These are phyloP conservation scores for Mus spicilegus DNA, from an alignment of 2,113 vertebrate species.

Conservation along the genomic window DNA sequence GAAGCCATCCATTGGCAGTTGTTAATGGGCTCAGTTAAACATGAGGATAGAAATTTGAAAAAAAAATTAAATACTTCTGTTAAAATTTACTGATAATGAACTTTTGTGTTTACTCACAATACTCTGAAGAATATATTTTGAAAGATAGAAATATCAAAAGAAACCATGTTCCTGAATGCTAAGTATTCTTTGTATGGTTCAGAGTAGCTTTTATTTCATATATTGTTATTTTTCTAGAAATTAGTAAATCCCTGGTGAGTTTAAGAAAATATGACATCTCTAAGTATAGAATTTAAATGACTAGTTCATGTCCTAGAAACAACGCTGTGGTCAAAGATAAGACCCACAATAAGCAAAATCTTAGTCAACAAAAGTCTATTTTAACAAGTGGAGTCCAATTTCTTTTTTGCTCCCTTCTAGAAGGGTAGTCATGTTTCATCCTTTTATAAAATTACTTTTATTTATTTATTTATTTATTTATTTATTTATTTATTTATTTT, in stretches of 20 bases:
- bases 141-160: conserved; percentile 23
- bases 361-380: neutral
- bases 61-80: conserved; percentile 26
- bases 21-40: neutral
- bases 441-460: too few relatives aligned
- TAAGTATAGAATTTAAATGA: conserved; percentile 72
- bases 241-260: conserved; percentile 51
- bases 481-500: too few relatives aligned
- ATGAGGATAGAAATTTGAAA: neutral
- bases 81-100: conserved; percentile 73
- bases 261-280: conserved; percentile 68
- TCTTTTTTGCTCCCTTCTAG: neutral
- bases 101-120: neutral
- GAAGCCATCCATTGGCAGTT: neutral
- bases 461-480: too few relatives aligned
- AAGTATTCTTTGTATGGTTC: conserved; percentile 47
- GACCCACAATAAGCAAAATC: conserved; percentile 49
- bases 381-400: neutral
- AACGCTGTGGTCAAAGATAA: conserved; percentile 32
- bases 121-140: conserved; percentile 18
- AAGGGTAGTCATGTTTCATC: neutral
- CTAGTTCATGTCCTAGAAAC: conserved; percentile 27
- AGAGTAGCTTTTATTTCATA: neutral
- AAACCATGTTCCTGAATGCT: conserved; percentile 30
- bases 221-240: neutral